Evolutionary conservation across 2,888 invertebrate genomes (phyloP).

Genomic region (Tinea trinotella): DNA sequence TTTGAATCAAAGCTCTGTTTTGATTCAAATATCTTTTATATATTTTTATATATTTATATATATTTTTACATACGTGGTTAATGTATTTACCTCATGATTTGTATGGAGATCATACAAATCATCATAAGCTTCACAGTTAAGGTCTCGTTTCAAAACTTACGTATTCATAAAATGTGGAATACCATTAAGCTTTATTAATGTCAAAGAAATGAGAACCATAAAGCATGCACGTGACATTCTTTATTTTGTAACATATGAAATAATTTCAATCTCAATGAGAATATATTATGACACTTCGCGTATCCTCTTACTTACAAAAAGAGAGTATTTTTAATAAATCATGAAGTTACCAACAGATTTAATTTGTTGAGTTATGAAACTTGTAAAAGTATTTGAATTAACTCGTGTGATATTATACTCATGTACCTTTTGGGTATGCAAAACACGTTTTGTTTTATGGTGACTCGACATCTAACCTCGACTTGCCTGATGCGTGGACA

Average conservation of each 20-base stretch:
- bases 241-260: conserved; percentile 2
- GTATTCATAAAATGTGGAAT: conserved; percentile 1
- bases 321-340: neutral
- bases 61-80: no score
- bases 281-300: conserved; percentile 3
- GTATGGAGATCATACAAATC: no score
- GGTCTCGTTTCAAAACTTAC: conserved; percentile 5
- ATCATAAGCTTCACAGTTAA: no score
- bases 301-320: neutral
- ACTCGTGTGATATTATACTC: no score
- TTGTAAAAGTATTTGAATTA: neutral
- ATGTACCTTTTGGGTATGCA: neutral
- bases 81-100: no score
- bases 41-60: no score
- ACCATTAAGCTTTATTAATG: conserved; percentile 12
- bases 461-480: no score
- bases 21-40: no score
- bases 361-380: neutral
- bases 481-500: no score
- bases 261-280: neutral
- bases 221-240: conserved; percentile 10
- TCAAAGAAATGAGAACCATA: conserved; percentile 13
- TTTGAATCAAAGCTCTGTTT: no score
- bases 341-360: neutral
- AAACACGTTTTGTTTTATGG: neutral